These are phyloP conservation scores for Melanotaenia pygmaea DNA, from an alignment of 2,797 vertebrate genomes.

Conservation along the genomic window DNA sequence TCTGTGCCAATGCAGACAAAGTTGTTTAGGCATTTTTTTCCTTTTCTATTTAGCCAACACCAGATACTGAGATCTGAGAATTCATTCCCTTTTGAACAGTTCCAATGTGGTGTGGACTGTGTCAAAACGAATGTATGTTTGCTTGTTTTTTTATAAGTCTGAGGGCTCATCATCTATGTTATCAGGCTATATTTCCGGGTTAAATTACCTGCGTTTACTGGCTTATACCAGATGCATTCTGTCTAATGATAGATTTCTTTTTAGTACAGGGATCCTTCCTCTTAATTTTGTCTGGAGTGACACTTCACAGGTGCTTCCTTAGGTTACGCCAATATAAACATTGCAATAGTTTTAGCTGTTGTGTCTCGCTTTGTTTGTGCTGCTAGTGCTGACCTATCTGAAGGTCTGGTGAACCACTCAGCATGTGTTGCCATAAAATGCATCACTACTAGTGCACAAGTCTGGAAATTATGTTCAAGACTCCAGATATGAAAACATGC, in stretches of 20 bases:
- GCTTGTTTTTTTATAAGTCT: slow-evolving; percentile 10
- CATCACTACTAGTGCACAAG: neutral
- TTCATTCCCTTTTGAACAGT: slow-evolving; percentile 5
- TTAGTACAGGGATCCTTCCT: neutral
- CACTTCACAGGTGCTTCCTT: neutral
- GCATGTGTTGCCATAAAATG: neutral
- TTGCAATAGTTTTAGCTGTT: neutral
- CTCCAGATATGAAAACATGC: neutral
- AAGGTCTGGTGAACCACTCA: neutral
- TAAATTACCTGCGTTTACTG: neutral
- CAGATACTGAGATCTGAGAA: slow-evolving; percentile 17
- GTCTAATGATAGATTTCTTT: neutral
- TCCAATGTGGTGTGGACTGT: neutral
- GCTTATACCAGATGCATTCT: neutral
- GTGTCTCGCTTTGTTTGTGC: neutral
- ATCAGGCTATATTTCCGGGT: neutral
- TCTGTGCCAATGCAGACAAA: slow-evolving; percentile 8
- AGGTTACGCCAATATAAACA: neutral
- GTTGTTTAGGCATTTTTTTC: slow-evolving; percentile 1
- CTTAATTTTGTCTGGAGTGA: neutral
- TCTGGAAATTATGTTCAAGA: neutral
- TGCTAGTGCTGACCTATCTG: neutral
- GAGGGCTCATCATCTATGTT: neutral
- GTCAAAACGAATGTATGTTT: slow-evolving; percentile 4
- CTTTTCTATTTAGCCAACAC: slow-evolving; percentile 1